Conservation (phyloP, 1,140 invertebrate genomes). For the Sycophaga agraensis region DNA sequence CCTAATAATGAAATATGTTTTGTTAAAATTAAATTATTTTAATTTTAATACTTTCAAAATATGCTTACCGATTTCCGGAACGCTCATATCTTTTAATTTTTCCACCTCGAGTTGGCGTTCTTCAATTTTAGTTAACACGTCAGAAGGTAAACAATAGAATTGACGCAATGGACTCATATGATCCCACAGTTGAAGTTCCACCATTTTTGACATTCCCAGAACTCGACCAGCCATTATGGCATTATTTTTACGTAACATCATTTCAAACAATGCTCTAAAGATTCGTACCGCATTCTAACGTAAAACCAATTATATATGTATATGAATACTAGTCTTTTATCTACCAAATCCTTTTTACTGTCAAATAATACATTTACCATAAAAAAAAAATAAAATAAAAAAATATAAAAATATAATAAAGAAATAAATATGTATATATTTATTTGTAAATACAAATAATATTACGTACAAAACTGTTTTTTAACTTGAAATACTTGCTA, state of each 20-base stretch:
- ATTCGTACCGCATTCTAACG: constrained; percentile 87
- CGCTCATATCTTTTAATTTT: constrained; percentile 80
- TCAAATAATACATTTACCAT: too few relatives aligned
- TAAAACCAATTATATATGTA: constrained; percentile 19
- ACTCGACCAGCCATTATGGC: constrained; percentile 83
- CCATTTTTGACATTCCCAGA: constrained; percentile 82
- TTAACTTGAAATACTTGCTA: too few relatives aligned
- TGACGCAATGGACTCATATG: constrained; percentile 84
- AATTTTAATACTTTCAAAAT: background rate
- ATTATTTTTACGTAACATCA: constrained; percentile 86
- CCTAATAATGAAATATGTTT: constrained; percentile 55
- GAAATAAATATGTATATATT: too few relatives aligned
- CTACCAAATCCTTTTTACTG: too few relatives aligned
- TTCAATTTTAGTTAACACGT: constrained; percentile 84
- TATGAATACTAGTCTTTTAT: too few relatives aligned
- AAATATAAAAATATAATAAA: background rate
- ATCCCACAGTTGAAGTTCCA: constrained; percentile 88
- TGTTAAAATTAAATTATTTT: background rate
- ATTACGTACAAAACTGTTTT: too few relatives aligned
- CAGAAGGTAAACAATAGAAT: constrained; percentile 76
- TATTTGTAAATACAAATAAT: too few relatives aligned
- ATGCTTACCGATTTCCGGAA: constrained; percentile 76
- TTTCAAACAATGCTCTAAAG: constrained; percentile 90
- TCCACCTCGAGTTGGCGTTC: constrained; percentile 72
- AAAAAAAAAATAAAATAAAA: too few relatives aligned